Conservation (phyloP, 92 coral and sea anemone genomes). For the Porites lobata region DNA sequence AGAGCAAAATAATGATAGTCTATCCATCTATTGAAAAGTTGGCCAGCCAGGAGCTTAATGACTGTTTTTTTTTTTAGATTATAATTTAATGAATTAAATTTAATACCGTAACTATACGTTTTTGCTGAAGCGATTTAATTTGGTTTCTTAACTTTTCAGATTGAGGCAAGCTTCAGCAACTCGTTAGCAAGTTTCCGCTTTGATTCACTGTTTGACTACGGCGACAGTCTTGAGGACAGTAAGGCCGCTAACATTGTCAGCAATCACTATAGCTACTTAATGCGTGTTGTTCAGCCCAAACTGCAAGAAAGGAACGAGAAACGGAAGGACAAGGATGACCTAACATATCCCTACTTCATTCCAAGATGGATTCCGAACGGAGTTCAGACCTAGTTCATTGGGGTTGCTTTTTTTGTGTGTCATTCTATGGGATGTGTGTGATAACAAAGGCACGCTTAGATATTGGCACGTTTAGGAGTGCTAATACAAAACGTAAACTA, state of each 20-base stretch:
- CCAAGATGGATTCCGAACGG: neutral
- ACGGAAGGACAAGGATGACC: constrained; percentile 21
- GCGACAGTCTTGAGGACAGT: constrained; percentile 34
- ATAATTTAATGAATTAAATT: no score
- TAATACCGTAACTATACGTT: no score
- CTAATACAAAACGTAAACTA: no score
- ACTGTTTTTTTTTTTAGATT: no score
- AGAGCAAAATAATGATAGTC: no score
- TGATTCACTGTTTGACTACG: constrained; percentile 65
- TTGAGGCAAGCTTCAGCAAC: constrained; percentile 26
- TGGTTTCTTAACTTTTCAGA: constrained; percentile 21
- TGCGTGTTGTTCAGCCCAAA: constrained; percentile 26
- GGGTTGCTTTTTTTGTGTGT: no score
- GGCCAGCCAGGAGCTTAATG: no score
- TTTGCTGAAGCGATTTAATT: no score
- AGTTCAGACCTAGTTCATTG: neutral
- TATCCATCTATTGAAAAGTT: no score
- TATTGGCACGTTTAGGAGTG: no score
- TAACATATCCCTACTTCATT: neutral
- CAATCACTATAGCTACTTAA: constrained; percentile 28
- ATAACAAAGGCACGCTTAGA: no score
- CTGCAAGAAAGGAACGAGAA: constrained; percentile 36
- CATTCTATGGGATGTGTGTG: no score
- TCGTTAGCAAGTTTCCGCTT: constrained; percentile 46
- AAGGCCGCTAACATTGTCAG: constrained; percentile 52